Conservation (phyloP, 2,888 invertebrate species). For the Synergus japonicus region DNA sequence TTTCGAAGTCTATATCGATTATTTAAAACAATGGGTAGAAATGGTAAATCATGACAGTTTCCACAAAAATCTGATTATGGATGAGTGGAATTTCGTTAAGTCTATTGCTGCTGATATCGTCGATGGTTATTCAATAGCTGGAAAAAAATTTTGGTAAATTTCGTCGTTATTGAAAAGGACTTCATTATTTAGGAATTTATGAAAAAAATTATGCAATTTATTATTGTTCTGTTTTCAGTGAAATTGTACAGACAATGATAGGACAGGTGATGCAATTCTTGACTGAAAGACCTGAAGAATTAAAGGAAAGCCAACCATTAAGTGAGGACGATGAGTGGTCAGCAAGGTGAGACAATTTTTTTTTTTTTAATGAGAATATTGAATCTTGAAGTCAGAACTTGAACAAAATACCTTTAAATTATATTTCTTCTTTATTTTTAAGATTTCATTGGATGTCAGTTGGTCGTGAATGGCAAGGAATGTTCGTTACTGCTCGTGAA, state of each 20-base stretch:
- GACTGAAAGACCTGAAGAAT: slow-evolving; percentile 73
- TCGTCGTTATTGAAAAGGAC: background rate
- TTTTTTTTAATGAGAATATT: background rate
- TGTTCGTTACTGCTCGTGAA: slow-evolving; percentile 89
- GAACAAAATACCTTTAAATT: background rate
- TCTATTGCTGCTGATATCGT: slow-evolving; percentile 87
- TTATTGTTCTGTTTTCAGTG: slow-evolving; percentile 70
- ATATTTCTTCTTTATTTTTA: slow-evolving; percentile 16
- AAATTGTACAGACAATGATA: slow-evolving; percentile 79
- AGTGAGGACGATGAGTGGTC: slow-evolving; percentile 62
- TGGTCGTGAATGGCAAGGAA: slow-evolving; percentile 88
- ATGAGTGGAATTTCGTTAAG: slow-evolving; percentile 93
- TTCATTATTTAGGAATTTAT: background rate
- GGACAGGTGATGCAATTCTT: slow-evolving; percentile 79
- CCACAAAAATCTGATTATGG: slow-evolving; percentile 88
- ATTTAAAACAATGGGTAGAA: slow-evolving; percentile 90
- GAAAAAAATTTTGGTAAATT: slow-evolving; percentile 86
- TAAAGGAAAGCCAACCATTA: slow-evolving; percentile 60
- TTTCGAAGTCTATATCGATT: slow-evolving; percentile 91
- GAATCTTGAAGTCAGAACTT: too few species aligned
- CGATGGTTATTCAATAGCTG: slow-evolving; percentile 86
- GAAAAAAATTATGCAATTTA: background rate
- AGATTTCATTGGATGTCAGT: slow-evolving; percentile 81
- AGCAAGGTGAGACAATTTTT: slow-evolving; percentile 55
- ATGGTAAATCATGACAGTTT: slow-evolving; percentile 82